These are phyloP conservation scores for Erpobdella octoculata DNA, from an alignment of 2,888 invertebrate genomes.

Conservation along the genomic window DNA sequence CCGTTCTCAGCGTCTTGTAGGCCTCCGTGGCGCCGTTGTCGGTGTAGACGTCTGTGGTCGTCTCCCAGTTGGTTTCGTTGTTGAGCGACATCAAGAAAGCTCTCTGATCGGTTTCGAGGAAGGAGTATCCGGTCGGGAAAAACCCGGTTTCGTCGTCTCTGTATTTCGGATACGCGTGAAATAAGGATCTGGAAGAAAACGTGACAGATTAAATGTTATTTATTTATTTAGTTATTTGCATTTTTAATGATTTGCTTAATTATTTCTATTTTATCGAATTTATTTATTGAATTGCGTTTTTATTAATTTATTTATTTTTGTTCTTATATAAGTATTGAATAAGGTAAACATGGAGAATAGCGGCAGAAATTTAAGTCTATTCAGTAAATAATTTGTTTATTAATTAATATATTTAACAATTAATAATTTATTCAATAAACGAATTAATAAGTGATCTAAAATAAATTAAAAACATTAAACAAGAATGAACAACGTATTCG, in stretches of 20 bases:
- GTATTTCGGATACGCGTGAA: background rate
- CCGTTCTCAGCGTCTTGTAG: conserved; percentile 1
- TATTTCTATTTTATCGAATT: no score
- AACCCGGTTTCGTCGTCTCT: background rate
- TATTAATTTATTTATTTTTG: background rate
- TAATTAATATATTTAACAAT: no score
- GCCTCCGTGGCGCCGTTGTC: background rate
- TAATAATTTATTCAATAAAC: no score
- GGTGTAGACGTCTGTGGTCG: background rate
- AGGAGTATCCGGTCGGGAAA: background rate
- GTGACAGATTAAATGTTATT: background rate
- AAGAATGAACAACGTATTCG: no score
- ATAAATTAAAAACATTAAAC: no score
- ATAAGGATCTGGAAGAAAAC: background rate
- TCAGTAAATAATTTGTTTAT: no score
- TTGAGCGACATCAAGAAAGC: background rate
- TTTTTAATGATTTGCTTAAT: no score
- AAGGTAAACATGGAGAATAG: no score
- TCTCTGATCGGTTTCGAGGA: background rate
- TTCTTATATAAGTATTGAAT: background rate
- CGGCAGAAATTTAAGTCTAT: no score
- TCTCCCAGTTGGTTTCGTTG: background rate
- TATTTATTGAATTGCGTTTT: no score
- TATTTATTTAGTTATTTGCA: background rate
- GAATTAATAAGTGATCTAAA: no score